Percentiles rank a stretch among this genome's conserved stretches.
phyloP scores from a whole-genome alignment of 2,797 vertebrate species.

The Micropoecilia bifurca region DNA sequence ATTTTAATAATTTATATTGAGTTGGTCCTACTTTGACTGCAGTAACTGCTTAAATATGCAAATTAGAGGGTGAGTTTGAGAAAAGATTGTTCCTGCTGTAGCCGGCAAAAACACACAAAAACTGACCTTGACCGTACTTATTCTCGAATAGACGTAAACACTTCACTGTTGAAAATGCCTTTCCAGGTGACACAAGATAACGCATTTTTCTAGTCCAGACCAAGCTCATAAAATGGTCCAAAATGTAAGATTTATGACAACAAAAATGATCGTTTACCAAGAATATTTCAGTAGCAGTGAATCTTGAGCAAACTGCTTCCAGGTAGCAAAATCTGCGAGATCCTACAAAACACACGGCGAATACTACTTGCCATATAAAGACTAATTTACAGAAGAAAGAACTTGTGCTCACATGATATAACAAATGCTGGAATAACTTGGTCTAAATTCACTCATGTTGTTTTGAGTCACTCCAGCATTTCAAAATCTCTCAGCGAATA shows the following conservation, averaged over 20 bases:
- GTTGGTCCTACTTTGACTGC: not conserved
- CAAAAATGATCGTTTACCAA: not conserved
- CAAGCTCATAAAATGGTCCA: not conserved
- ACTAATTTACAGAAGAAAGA: not conserved
- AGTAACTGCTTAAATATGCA: not conserved
- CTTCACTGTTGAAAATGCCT: not conserved
- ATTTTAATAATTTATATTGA: slow-evolving; percentile 1
- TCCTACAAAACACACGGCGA: not conserved
- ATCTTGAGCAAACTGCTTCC: not conserved
- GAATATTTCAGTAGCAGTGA: not conserved
- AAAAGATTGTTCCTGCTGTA: not conserved
- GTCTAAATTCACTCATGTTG: not conserved
- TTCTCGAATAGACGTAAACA: not conserved
- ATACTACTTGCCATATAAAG: not conserved
- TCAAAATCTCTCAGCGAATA: not conserved
- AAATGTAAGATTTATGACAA: not conserved
- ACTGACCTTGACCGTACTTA: slow-evolving; percentile 4
- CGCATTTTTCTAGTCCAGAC: not conserved
- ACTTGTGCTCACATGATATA: not conserved
- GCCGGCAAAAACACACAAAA: not conserved
- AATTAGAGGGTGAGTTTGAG: not conserved
- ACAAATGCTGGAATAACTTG: not conserved
- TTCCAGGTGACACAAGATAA: not conserved
- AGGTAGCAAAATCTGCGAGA: not conserved
- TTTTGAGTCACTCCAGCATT: not conserved